Evolutionary conservation across 2,113 vertebrate genomes (phyloP).

Genomic region (Laterallus jamaicensis): DNA sequence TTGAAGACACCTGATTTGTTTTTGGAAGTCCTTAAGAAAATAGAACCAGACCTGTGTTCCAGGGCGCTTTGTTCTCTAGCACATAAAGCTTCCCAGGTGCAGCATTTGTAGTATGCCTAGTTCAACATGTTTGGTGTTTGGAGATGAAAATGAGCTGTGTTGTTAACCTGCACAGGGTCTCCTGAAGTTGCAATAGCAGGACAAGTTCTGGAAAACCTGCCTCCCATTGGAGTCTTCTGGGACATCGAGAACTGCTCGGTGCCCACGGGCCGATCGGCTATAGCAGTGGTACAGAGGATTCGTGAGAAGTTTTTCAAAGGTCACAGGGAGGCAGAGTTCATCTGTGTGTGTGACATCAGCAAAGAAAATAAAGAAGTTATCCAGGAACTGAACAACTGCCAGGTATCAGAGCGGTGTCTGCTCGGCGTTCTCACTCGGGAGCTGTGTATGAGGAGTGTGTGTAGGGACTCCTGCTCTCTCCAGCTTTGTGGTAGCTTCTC

Average conservation of each 20-base stretch:
- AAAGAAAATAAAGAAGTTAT: constrained; percentile 98
- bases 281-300: constrained; percentile 90
- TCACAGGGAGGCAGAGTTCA: constrained; percentile 97
- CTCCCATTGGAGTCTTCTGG: constrained; percentile 98
- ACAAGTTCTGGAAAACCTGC: constrained; percentile 87
- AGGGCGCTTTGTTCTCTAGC: background rate
- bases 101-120: background rate
- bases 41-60: background rate
- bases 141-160: background rate
- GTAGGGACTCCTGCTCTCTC: background rate
- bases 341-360: constrained; percentile 98
- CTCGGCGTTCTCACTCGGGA: background rate
- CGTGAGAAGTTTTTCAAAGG: constrained; percentile 94
- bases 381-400: constrained; percentile 98
- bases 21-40: background rate
- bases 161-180: constrained; percentile 77
- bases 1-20: background rate
- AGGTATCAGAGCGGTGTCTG: constrained; percentile 77
- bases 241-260: constrained; percentile 98
- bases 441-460: background rate
- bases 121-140: background rate
- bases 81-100: background rate
- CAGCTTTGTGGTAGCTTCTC: background rate
- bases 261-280: constrained; percentile 91
- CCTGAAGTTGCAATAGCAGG: constrained; percentile 77